Conservation (phyloP, 2,113 vertebrate species). For the Vulpes lagopus region DNA sequence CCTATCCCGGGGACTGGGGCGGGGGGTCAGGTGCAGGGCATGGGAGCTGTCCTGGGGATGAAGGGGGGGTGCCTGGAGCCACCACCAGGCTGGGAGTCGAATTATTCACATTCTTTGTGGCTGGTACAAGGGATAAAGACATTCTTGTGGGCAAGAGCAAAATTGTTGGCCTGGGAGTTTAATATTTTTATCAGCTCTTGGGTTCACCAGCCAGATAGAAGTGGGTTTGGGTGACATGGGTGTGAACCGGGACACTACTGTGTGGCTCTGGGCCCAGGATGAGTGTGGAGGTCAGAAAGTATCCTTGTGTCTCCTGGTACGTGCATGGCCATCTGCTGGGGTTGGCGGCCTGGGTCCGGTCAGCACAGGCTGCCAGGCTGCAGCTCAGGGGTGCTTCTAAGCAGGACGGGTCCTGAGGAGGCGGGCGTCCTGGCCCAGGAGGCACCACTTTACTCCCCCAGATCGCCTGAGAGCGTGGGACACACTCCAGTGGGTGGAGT, state of each 20-base stretch:
- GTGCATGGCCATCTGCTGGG: neutral
- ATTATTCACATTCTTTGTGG: slow-evolving; percentile 45
- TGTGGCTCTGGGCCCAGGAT: rapidly evolving
- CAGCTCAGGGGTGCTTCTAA: rapidly evolving
- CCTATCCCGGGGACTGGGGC: neutral
- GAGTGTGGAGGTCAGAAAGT: rapidly evolving
- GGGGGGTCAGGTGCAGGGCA: neutral
- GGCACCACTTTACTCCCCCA: neutral
- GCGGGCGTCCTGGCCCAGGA: neutral
- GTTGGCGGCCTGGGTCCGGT: neutral
- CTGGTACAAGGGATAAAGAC: neutral
- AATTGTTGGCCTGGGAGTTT: neutral
- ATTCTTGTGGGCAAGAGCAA: slow-evolving; percentile 50
- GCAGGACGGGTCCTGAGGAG: neutral
- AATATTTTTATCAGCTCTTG: neutral
- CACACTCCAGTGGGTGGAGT: neutral
- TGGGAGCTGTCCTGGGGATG: no score
- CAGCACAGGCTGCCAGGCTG: neutral
- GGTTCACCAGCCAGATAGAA: neutral
- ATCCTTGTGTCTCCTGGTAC: neutral
- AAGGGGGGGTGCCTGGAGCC: neutral
- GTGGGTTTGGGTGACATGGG: neutral
- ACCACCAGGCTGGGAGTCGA: neutral
- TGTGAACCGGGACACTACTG: no score
- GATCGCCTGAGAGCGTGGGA: neutral